Percentiles rank a stretch among this genome's conserved stretches.
phyloP scores from a whole-genome alignment of 2,888 invertebrate genomes.

The Deroplatys truncata region DNA sequence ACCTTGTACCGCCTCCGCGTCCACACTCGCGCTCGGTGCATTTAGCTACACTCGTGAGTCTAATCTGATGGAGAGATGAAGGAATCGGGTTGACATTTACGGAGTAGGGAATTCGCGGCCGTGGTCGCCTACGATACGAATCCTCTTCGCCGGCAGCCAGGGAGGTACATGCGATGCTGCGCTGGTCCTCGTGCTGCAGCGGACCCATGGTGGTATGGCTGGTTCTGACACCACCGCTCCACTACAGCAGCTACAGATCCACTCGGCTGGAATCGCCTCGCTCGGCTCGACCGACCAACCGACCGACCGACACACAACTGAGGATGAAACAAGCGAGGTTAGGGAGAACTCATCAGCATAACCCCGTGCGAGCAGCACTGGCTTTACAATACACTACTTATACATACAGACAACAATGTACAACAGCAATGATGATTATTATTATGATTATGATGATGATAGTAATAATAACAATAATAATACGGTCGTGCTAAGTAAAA shows the following conservation, averaged over 20 bases:
- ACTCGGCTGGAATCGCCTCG: neutral
- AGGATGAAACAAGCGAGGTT: neutral
- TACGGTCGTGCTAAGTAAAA: no score
- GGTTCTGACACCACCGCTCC: neutral
- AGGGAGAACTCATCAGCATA: neutral
- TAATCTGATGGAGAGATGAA: neutral
- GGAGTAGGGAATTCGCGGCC: neutral
- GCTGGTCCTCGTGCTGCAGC: neutral
- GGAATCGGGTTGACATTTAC: neutral
- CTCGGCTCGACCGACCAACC: neutral
- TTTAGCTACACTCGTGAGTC: neutral
- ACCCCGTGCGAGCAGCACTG: neutral
- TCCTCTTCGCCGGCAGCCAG: neutral
- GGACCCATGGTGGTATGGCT: neutral
- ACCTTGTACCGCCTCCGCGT: neutral
- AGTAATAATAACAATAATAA: neutral
- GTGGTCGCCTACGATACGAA: neutral
- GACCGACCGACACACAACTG: constrained; percentile 1
- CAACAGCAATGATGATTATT: neutral
- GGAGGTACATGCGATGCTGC: neutral
- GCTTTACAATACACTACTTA: neutral
- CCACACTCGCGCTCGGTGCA: neutral
- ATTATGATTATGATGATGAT: neutral
- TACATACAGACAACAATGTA: neutral
- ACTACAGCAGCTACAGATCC: neutral